A percentile compares a stretch with the other conserved stretches of the same genome.
Evolutionary conservation across 1,140 invertebrate species (phyloP).

Genomic region (Colletes latitarsis): DNA sequence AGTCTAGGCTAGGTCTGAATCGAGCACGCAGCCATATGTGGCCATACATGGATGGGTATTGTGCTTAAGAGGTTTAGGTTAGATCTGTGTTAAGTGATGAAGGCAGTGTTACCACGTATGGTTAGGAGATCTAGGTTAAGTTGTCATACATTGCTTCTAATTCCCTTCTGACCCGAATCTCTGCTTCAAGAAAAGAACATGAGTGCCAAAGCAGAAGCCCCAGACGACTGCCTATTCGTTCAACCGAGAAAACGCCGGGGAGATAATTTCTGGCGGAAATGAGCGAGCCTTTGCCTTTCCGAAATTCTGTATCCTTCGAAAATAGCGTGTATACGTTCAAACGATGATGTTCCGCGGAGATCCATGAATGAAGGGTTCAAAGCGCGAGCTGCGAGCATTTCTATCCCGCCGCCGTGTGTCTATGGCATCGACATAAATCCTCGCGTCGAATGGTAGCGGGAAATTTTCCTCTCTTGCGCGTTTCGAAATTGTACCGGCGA

Average conservation of each 20-base stretch:
- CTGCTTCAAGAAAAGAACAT: no score
- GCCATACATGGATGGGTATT: no score
- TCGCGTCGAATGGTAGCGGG: neutral
- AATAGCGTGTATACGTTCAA: no score
- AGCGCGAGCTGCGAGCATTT: neutral
- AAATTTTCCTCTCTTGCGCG: constrained; percentile 28
- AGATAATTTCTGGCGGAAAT: neutral
- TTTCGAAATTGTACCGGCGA: constrained; percentile 30
- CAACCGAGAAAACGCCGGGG: neutral
- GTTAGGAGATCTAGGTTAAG: no score
- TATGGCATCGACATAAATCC: constrained; percentile 17
- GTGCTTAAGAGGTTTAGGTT: no score
- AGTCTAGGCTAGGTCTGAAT: no score
- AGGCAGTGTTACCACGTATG: no score
- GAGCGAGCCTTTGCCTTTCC: neutral
- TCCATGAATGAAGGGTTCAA: neutral
- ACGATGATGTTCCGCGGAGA: neutral
- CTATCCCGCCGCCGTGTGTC: neutral
- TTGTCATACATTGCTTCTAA: no score
- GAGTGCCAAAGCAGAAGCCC: no score
- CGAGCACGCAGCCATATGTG: no score
- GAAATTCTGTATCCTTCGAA: neutral
- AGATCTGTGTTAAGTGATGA: no score
- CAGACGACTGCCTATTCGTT: neutral
- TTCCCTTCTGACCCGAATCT: no score